Evolutionary conservation across 2,888 invertebrate species (phyloP).

Genomic region (Hypomecis atomaria): DNA sequence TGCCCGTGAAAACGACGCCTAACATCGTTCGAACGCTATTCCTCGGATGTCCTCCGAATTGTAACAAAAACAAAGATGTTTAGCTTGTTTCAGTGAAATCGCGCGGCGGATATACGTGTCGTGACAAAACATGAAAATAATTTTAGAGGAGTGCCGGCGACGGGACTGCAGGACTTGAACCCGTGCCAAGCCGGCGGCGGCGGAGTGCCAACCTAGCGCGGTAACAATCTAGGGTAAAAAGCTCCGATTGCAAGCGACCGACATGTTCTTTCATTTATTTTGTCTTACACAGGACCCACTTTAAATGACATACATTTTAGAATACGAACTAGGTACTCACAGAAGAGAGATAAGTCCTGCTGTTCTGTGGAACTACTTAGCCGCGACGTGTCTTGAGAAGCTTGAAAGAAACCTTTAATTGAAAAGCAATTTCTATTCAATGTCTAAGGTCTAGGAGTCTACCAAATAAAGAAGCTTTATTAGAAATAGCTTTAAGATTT

Average conservation of each 20-base stretch:
- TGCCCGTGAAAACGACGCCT: not conserved
- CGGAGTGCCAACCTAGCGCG: slow-evolving; percentile 13
- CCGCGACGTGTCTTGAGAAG: too few species aligned
- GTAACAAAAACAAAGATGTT: slow-evolving; percentile 28
- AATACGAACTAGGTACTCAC: too few species aligned
- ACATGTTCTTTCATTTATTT: slow-evolving; percentile 8
- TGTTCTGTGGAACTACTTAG: too few species aligned
- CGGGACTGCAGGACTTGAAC: slow-evolving; percentile 27
- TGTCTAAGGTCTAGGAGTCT: too few species aligned
- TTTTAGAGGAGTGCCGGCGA: slow-evolving; percentile 31
- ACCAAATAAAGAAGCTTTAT: too few species aligned
- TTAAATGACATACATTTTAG: not conserved
- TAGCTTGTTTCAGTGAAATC: slow-evolving; percentile 15
- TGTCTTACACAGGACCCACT: not conserved
- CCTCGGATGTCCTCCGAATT: slow-evolving; percentile 6
- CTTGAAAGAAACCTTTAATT: too few species aligned
- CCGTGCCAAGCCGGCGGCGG: slow-evolving; percentile 21
- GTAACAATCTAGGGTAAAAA: slow-evolving; percentile 20
- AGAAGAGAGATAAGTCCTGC: too few species aligned
- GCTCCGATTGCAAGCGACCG: slow-evolving; percentile 22
- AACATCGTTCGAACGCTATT: not conserved
- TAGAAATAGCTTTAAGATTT: too few species aligned
- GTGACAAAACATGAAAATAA: slow-evolving; percentile 45
- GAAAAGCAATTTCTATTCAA: too few species aligned
- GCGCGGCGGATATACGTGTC: slow-evolving; percentile 34